A percentile compares a stretch with the other conserved stretches of the same genome.
phyloP scores from a whole-genome alignment of 1,140 invertebrate species.

The Drosophila ambigua region DNA sequence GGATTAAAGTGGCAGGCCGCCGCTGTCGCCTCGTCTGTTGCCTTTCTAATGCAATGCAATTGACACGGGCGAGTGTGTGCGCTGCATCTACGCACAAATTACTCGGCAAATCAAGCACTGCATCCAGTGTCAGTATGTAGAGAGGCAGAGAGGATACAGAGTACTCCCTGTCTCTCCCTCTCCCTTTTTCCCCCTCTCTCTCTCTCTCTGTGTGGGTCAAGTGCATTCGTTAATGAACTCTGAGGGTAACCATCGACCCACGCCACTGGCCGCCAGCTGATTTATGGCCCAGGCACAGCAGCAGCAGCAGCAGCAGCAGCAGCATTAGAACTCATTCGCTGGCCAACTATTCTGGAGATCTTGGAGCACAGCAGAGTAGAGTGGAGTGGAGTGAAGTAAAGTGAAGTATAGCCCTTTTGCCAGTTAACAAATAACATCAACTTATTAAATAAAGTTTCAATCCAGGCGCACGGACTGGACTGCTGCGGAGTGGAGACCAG shows the following conservation, averaged over 20 bases:
- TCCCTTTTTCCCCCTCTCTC: neutral
- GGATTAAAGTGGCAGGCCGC: constrained; percentile 70
- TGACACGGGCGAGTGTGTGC: constrained; percentile 29
- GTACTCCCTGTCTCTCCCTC: neutral
- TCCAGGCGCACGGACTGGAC: constrained; percentile 40
- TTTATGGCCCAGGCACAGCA: too few species aligned
- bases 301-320: too few species aligned
- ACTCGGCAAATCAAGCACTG: constrained; percentile 42
- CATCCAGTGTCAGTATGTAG: constrained; percentile 2
- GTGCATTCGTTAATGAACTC: too few species aligned
- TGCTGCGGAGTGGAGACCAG: constrained; percentile 25
- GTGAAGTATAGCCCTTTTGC: constrained; percentile 54
- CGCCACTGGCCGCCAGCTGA: too few species aligned
- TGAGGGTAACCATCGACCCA: too few species aligned
- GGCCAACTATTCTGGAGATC: neutral
- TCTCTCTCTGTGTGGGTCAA: too few species aligned
- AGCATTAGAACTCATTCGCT: too few species aligned
- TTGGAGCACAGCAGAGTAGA: constrained; percentile 6
- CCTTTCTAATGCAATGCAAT: constrained; percentile 75
- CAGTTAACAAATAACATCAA: constrained; percentile 83
- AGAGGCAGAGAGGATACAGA: constrained; percentile 8
- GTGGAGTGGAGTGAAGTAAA: too few species aligned
- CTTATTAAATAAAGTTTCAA: constrained; percentile 82
- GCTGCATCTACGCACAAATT: constrained; percentile 34
- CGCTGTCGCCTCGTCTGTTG: constrained; percentile 18